phyloP scores from a whole-genome alignment of 2,797 vertebrate species.

The Tokudaia tokunoshimensis region DNA sequence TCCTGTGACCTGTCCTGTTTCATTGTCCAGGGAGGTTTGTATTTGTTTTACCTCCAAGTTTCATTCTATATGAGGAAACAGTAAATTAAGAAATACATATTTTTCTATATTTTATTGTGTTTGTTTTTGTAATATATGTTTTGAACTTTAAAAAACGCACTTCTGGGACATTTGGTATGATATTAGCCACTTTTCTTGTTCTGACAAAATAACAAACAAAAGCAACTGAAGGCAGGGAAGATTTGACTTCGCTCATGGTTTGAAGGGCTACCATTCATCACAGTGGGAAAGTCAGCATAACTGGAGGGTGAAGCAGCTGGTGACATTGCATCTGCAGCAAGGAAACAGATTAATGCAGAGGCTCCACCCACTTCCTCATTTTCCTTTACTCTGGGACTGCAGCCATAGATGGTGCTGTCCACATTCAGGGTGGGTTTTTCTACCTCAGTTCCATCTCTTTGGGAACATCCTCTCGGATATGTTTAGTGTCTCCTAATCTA shows the following conservation, averaged over 20 bases:
- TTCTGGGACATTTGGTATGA: neutral
- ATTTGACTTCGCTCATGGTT: neutral
- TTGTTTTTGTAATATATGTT: conserved; percentile 45
- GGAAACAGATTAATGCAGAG: too few species aligned
- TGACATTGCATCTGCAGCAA: neutral
- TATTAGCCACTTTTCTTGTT: neutral
- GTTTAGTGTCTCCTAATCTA: neutral
- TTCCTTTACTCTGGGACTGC: neutral
- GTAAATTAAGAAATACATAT: neutral
- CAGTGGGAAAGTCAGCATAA: neutral
- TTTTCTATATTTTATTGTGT: neutral
- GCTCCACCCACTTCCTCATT: neutral
- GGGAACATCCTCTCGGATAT: neutral
- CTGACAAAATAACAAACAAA: neutral
- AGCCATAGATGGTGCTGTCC: neutral
- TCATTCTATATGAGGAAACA: neutral
- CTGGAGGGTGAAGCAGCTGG: neutral
- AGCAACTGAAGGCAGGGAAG: neutral
- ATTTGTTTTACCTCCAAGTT: conserved; percentile 13
- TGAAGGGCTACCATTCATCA: neutral
- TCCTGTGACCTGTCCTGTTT: neutral
- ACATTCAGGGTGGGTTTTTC: neutral
- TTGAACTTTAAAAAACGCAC: neutral
- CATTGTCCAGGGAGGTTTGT: neutral
- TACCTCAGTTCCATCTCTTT: neutral